Percentiles rank a stretch among this genome's conserved stretches.
Evolutionary conservation across 2,113 vertebrate species (phyloP).

Genomic region (Desmodus rotundus): DNA sequence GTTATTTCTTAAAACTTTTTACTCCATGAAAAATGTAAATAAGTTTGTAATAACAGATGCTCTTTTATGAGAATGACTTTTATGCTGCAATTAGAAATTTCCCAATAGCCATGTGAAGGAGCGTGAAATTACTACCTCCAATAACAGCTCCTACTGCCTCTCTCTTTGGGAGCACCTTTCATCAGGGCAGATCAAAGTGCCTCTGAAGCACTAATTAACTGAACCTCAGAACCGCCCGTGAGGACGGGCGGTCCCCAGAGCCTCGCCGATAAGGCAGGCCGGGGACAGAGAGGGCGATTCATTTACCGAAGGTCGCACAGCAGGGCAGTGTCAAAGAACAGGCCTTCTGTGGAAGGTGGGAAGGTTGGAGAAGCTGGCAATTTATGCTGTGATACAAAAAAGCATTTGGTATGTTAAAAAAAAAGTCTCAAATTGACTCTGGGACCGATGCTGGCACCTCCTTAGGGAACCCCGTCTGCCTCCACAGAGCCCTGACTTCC

Average conservation of each 20-base stretch:
- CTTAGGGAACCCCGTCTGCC: not conserved
- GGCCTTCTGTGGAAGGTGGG: not conserved
- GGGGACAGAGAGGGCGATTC: conserved; percentile 17
- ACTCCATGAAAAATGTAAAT: conserved; percentile 77
- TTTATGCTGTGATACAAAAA: not conserved
- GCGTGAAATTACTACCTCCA: conserved; percentile 72
- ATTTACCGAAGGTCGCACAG: conserved; percentile 30
- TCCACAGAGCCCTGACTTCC: not conserved
- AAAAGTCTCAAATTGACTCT: not conserved
- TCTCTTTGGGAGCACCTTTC: conserved; percentile 70
- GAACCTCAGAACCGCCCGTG: conserved; percentile 26
- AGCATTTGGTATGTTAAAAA: not conserved
- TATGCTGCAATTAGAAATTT: conserved; percentile 65
- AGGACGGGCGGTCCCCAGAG: conserved; percentile 13
- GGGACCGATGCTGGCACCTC: not conserved
- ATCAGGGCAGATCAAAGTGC: conserved; percentile 72
- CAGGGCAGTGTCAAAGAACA: not conserved
- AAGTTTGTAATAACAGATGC: conserved; percentile 69
- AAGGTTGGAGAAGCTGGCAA: not conserved
- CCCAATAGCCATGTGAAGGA: conserved; percentile 70
- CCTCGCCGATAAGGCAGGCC: conserved; percentile 16
- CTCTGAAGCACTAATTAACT: conserved; percentile 59
- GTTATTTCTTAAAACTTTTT: conserved; percentile 74
- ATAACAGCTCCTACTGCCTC: conserved; percentile 58
- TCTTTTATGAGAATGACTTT: conserved; percentile 74